Evolutionary conservation across 2,888 invertebrate species (phyloP).

Genomic region (Myopa tessellatipennis): DNA sequence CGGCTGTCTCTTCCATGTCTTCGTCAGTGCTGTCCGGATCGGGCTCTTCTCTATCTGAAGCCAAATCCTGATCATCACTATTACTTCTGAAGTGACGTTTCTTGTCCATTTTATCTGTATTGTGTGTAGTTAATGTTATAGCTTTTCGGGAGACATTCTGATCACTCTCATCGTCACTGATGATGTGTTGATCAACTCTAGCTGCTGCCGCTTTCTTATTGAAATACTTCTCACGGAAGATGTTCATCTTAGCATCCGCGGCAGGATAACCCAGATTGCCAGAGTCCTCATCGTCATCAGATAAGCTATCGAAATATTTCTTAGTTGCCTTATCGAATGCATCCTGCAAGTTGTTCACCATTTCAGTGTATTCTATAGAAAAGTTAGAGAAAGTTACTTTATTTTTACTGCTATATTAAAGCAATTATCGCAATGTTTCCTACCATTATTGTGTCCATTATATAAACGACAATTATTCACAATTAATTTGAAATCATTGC

Average conservation of each 20-base stretch:
- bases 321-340: conserved; percentile 86
- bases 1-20: conserved; percentile 42
- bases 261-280: conserved; percentile 76
- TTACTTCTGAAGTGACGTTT: conserved; percentile 42
- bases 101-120: conserved; percentile 27
- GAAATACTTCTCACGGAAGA: conserved; percentile 68
- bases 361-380: conserved; percentile 83
- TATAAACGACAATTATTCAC: conserved; percentile 93
- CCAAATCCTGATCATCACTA: conserved; percentile 54
- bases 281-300: conserved; percentile 86
- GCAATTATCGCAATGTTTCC: conserved; percentile 51
- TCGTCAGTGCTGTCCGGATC: conserved; percentile 38
- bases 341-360: conserved; percentile 85
- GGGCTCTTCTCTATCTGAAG: conserved; percentile 27
- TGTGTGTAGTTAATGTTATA: conserved; percentile 22
- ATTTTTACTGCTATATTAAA: not conserved
- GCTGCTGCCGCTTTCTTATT: conserved; percentile 55
- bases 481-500: conserved; percentile 89
- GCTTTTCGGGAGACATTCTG: not conserved
- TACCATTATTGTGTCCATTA: conserved; percentile 93
- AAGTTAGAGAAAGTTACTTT: conserved; percentile 6
- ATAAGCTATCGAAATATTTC: conserved; percentile 83
- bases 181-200: conserved; percentile 58
- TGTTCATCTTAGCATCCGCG: conserved; percentile 67
- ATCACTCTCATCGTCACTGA: conserved; percentile 41